Evolutionary conservation across 2,888 invertebrate species (phyloP), one percentile per base, ranked within the genome.

Genomic region (Parnassius smintheus): DNA sequence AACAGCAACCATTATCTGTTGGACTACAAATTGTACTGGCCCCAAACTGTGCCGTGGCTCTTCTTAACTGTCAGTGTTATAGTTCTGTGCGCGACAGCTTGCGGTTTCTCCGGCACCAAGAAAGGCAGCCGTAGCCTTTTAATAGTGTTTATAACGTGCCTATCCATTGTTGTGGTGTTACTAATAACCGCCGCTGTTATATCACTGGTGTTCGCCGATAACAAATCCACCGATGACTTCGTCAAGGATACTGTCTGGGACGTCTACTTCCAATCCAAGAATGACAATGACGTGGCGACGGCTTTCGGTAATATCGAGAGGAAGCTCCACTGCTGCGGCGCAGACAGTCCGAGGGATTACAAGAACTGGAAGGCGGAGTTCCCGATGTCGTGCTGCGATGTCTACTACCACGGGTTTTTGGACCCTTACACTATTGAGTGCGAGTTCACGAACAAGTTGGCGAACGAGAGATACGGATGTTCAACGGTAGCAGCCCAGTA

Each of bases 11-110:
- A 91, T 60, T 91, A 91, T 45, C 67, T 87, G 0, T 73, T 91
- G 66, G 90, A 91, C 68, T 91, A 88, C 78, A 83, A 78, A 13
- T 80, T 91, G 64, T 88, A 89, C 65, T 91, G 89, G 90, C 88
- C 90, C 0, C 91, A 91, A 69, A 88, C 85, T 0, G 77, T 89
- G 0, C 91, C 91, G 0, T 91, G 91, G 91, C 73, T 91, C 64
- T 91, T 90, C 64, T 78, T 90, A 44, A 65, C 88, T 1, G 79
- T 81, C 35, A 83, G 83, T 2, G 63, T 88, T 1, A 72, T 88
- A n/a, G 79, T 85, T 12, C 66, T 90, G 7, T 76, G 77, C 56
- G 83, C 82, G 0, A 80, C 85, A 1, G 73, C 77, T 59, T 88
- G 88, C 68, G 91, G 90, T 2, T 85, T 85, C 58, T 72, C 78